Evolutionary conservation across 2,797 vertebrate genomes (phyloP).

Genomic region (Poecilia picta): DNA sequence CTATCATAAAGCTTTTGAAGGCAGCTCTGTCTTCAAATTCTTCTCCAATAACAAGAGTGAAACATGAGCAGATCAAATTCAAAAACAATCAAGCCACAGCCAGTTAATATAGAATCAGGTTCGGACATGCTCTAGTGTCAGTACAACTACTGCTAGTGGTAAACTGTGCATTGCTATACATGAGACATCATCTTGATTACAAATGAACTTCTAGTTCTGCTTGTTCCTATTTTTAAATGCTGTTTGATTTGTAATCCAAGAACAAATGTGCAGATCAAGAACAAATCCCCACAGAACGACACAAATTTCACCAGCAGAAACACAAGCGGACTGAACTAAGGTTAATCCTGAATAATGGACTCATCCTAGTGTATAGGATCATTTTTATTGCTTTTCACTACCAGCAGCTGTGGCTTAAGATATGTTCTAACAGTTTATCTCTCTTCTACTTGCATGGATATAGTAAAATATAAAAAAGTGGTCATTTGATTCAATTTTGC

Average conservation of each 20-base stretch:
- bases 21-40: background rate
- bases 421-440: background rate
- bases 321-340: background rate
- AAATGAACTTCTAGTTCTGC: background rate
- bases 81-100: background rate
- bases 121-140: background rate
- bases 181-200: background rate
- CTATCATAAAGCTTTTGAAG: background rate
- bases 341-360: background rate
- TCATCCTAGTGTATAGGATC: background rate
- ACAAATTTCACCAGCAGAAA: background rate
- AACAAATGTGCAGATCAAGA: background rate
- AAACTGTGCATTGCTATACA: background rate
- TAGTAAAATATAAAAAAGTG: background rate
- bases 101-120: background rate
- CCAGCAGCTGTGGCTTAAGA: background rate
- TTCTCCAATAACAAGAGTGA: background rate
- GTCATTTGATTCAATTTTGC: background rate
- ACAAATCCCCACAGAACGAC: background rate
- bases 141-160: background rate
- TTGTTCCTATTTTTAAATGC: background rate
- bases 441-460: background rate
- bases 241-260: slow-evolving; percentile 15
- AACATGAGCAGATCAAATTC: background rate
- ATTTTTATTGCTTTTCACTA: background rate